phyloP scores from a whole-genome alignment of 2,888 invertebrate species.

The Spodoptera littoralis region DNA sequence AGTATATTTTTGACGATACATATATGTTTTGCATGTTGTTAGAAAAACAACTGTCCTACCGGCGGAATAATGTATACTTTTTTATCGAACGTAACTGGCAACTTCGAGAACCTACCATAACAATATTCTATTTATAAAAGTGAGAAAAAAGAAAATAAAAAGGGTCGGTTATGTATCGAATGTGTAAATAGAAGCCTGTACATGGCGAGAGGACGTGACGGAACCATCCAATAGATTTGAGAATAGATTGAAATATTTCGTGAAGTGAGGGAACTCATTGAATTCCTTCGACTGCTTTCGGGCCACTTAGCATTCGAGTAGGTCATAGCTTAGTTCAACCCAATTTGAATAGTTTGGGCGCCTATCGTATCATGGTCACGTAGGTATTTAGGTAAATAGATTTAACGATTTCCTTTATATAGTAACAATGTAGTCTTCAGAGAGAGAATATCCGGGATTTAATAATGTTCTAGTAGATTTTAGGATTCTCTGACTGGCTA shows the following conservation, averaged over 20 bases:
- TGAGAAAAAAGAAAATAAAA: slow-evolving; percentile 15
- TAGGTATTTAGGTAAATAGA: slow-evolving; percentile 5
- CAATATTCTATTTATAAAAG: slow-evolving; percentile 1
- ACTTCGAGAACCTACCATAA: slow-evolving; percentile 14
- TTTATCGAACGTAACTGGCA: slow-evolving; percentile 24
- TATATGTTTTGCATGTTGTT: slow-evolving; percentile 10
- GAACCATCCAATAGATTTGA: slow-evolving; percentile 13
- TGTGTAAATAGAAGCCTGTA: slow-evolving; percentile 9
- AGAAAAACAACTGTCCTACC: slow-evolving; percentile 18
- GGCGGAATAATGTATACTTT: slow-evolving; percentile 24
- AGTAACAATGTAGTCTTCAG: too few species aligned
- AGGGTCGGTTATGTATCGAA: not conserved
- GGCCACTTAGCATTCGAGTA: slow-evolving; percentile 3
- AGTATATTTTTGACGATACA: slow-evolving; percentile 1
- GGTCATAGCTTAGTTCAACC: slow-evolving; percentile 1
- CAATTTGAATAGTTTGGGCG: slow-evolving; percentile 32
- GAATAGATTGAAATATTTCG: slow-evolving; percentile 23
- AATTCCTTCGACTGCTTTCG: slow-evolving; percentile 11
- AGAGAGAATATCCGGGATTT: too few species aligned
- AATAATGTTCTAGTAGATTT: too few species aligned
- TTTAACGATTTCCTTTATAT: slow-evolving; percentile 5
- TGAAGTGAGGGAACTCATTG: slow-evolving; percentile 1
- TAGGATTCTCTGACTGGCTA: too few species aligned
- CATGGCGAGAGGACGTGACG: slow-evolving; percentile 17
- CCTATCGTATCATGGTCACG: not conserved